Evolutionary conservation across 2,113 vertebrate species (phyloP), one percentile per base, ranked within the genome.

Genomic region (Megaceryle maxima): DNA sequence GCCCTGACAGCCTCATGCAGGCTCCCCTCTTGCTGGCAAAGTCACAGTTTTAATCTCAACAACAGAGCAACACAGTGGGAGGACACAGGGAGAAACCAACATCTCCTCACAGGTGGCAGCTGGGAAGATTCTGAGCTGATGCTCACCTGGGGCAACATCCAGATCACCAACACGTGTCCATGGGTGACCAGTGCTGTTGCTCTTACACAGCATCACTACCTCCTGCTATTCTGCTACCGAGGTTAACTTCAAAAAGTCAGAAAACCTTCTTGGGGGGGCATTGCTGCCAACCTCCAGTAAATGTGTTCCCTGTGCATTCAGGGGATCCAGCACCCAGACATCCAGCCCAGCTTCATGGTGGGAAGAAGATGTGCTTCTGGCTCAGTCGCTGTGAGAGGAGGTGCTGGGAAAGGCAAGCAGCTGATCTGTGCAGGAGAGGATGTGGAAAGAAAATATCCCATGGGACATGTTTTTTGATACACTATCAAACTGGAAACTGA

Each of bases 11-110:
- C 92, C 75, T 92, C 41, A 0, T 2, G 22, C 43, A 83, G 15
- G 48, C 35, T 69, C 73, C 44, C 88, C 79, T 63, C 92, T 83
- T 88, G 92, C 83, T 92, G 88, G 35, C 83, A 60, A n/a, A 92
- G 39, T 3, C 12, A 12, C 2, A 0, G 21, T 70, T 39, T 11
- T 10, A 6, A 55, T 70, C 91, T n/a, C 55, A 53, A 4, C 4
- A 16, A 76, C 29, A 8, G 1, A 1, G 29, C 4, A 12, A 77
- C 29, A 6, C 1, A 1, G 29, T 35, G 35, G 41, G 44, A 80
- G 56, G 48, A 67, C 28, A 10, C 5, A 1, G 37, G 28, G 17
- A 73, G 18, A 39, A 90, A 37, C 6, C 35, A 31, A 43, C 6
- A 24, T 59, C 16, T 35, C 22, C 6, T 68, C 22, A 11, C 22